A percentile compares a stretch with the other conserved stretches of the same genome.
phyloP scores from a whole-genome alignment of 2,888 invertebrate genomes.

The Cerastoderma edule region DNA sequence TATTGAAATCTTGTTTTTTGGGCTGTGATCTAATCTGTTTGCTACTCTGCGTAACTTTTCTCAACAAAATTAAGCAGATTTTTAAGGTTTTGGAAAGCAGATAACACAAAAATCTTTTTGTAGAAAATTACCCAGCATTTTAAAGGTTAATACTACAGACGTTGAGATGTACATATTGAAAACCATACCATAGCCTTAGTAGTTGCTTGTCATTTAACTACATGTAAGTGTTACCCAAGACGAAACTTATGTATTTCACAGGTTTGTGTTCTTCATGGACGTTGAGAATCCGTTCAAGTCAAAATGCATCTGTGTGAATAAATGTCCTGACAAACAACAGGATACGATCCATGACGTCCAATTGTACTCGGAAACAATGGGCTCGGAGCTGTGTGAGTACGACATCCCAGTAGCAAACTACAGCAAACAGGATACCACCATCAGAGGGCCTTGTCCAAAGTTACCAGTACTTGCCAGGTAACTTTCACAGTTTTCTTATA shows the following conservation, averaged over 20 bases:
- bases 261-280: slow-evolving; percentile 93
- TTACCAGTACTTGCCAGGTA: slow-evolving; percentile 91
- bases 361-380: slow-evolving; percentile 89
- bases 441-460: slow-evolving; percentile 90
- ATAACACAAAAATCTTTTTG: too few relatives aligned
- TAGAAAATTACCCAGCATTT: too few relatives aligned
- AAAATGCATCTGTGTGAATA: slow-evolving; percentile 94
- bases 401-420: slow-evolving; percentile 71
- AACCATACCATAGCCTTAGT: background rate
- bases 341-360: slow-evolving; percentile 88
- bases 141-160: too few relatives aligned
- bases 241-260: slow-evolving; percentile 70
- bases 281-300: slow-evolving; percentile 90
- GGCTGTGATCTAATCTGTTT: too few relatives aligned
- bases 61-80: too few relatives aligned
- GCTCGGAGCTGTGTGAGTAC: slow-evolving; percentile 90
- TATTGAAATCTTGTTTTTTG: too few relatives aligned
- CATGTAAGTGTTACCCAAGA: background rate
- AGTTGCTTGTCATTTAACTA: background rate
- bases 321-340: slow-evolving; percentile 91
- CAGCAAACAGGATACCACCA: slow-evolving; percentile 43
- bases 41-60: too few relatives aligned
- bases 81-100: too few relatives aligned
- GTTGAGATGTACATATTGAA: too few relatives aligned
- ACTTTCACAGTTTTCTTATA: slow-evolving; percentile 18